Percentiles rank a stretch among this genome's conserved stretches.
Evolutionary conservation across 1,140 invertebrate species (phyloP).

Genomic region (Drosophila willistoni): DNA sequence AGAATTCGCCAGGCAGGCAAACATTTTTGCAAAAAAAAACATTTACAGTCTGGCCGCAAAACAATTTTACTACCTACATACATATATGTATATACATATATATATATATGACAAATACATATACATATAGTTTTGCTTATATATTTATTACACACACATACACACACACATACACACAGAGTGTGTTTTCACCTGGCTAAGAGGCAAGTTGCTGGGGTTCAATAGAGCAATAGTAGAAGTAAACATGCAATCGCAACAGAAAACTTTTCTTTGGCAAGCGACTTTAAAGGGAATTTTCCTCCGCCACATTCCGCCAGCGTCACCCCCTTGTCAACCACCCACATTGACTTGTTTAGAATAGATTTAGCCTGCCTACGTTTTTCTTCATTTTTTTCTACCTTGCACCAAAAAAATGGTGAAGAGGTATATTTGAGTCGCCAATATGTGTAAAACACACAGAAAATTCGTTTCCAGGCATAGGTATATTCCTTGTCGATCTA

Average conservation of each 20-base stretch:
- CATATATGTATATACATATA: neutral
- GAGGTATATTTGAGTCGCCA: too few relatives aligned
- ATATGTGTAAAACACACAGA: too few relatives aligned
- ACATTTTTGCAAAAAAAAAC: conserved; percentile 6
- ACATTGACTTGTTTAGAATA: conserved; percentile 23
- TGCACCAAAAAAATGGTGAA: too few relatives aligned
- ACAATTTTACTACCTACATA: conserved; percentile 60
- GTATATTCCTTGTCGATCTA: too few relatives aligned
- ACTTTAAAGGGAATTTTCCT: conserved; percentile 55
- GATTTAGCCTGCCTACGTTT: neutral
- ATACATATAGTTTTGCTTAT: conserved; percentile 16
- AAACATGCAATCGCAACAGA: conserved; percentile 35
- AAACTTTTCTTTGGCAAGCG: conserved; percentile 37
- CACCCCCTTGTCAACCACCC: neutral
- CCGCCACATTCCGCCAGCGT: neutral
- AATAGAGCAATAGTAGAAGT: conserved; percentile 26
- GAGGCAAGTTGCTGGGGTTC: neutral
- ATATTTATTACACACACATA: conserved; percentile 41
- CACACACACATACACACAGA: too few relatives aligned
- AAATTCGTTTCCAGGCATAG: too few relatives aligned
- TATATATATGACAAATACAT: conserved; percentile 40
- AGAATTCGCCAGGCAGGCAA: conserved; percentile 14
- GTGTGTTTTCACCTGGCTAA: neutral
- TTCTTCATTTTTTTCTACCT: too few relatives aligned
- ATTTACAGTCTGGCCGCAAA: conserved; percentile 60